phyloP scores from a whole-genome alignment of 1,140 invertebrate genomes.

The Drosophila baimaii region DNA sequence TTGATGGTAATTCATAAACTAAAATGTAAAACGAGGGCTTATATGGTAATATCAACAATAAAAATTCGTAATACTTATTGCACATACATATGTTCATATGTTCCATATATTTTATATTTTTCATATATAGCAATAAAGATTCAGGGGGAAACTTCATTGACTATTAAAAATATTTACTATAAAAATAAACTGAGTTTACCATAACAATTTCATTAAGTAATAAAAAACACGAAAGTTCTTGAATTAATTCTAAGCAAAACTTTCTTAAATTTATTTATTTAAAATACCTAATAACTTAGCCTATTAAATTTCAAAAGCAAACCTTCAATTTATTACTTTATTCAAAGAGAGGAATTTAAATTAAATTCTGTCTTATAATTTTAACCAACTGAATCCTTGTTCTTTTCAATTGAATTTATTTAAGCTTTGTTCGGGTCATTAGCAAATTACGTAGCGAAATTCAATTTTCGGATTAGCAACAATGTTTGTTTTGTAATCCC shows the following conservation, averaged over 20 bases:
- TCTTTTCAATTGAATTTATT: not conserved
- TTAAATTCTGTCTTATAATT: no score
- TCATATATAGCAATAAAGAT: no score
- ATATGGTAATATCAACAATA: no score
- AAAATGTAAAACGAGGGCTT: no score
- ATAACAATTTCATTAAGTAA: not conserved
- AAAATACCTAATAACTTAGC: no score
- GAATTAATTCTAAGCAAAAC: not conserved
- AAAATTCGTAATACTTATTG: no score
- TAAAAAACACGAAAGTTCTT: not conserved
- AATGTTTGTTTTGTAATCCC: conserved; percentile 39
- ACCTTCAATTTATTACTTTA: not conserved
- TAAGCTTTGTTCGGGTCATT: conserved; percentile 29
- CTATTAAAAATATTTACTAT: not conserved
- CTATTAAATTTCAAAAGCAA: not conserved
- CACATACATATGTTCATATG: no score
- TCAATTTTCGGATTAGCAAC: conserved; percentile 57
- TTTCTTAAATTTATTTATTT: no score
- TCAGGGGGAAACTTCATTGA: no score
- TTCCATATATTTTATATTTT: no score
- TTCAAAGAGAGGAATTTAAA: not conserved
- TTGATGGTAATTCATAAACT: no score
- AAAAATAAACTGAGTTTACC: not conserved
- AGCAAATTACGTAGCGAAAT: conserved; percentile 54
- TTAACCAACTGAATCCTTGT: no score